Evolutionary conservation across 1,140 invertebrate species (phyloP).

Genomic region (Propsilocerus akamusi): DNA sequence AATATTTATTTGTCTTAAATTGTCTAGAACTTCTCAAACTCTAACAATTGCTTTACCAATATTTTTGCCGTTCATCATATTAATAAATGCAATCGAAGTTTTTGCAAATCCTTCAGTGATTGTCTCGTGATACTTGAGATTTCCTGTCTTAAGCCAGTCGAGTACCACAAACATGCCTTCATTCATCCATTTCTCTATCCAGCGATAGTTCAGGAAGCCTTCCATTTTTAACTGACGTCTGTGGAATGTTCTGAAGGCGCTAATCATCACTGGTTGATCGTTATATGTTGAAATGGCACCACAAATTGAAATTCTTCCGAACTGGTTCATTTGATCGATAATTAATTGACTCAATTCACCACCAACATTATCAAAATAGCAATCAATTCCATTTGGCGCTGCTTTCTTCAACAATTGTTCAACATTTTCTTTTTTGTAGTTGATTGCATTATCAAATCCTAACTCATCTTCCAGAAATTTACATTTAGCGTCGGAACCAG

Average conservation of each 20-base stretch:
- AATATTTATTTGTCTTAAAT: too few species aligned
- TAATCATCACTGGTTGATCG: slow-evolving; percentile 23
- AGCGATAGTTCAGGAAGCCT: slow-evolving; percentile 35
- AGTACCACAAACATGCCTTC: slow-evolving; percentile 36
- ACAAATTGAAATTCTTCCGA: slow-evolving; percentile 40
- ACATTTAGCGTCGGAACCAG: slow-evolving; percentile 48
- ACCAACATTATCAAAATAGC: slow-evolving; percentile 59
- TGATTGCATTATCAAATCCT: slow-evolving; percentile 45
- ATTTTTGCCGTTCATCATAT: slow-evolving; percentile 38
- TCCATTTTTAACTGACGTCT: slow-evolving; percentile 34
- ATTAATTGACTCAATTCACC: slow-evolving; percentile 40
- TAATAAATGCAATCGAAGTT: slow-evolving; percentile 40
- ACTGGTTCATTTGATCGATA: slow-evolving; percentile 37
- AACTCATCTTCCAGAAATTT: slow-evolving; percentile 42
- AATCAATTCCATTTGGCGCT: slow-evolving; percentile 46
- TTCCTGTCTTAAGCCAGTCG: slow-evolving; percentile 33
- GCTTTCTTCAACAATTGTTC: slow-evolving; percentile 30
- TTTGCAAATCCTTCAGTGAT: slow-evolving; percentile 42
- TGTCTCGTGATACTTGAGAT: slow-evolving; percentile 38
- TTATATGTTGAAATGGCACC: slow-evolving; percentile 43
- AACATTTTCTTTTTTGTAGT: slow-evolving; percentile 46
- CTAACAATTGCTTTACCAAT: slow-evolving; percentile 42
- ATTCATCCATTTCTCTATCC: slow-evolving; percentile 25
- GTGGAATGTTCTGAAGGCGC: slow-evolving; percentile 30
- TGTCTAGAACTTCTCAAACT: too few species aligned